phyloP scores from a whole-genome alignment of 2,797 vertebrate species.

The Schizopygopsis pylzovi region DNA sequence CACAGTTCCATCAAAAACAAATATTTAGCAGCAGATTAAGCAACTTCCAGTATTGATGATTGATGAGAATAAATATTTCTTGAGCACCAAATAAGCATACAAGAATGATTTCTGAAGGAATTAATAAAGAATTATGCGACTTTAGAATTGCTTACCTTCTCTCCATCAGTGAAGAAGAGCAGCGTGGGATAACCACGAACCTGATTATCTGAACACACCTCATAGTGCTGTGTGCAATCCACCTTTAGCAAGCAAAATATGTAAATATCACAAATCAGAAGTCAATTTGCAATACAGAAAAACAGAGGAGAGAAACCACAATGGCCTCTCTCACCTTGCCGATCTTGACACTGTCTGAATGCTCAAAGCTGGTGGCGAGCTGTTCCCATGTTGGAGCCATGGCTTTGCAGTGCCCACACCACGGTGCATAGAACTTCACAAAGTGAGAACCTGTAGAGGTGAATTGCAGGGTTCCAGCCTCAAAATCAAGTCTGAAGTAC shows the following conservation, averaged over 20 bases:
- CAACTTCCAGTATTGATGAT: no score
- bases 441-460: slow-evolving; percentile 86
- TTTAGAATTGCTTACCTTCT: slow-evolving; percentile 81
- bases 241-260: slow-evolving; percentile 76
- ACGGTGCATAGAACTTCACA: slow-evolving; percentile 96
- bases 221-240: slow-evolving; percentile 92
- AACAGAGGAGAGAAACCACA: no score
- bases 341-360: slow-evolving; percentile 88
- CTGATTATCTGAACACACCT: slow-evolving; percentile 89
- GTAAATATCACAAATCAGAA: not conserved
- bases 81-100: no score
- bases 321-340: slow-evolving; percentile 84
- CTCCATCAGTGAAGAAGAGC: slow-evolving; percentile 91
- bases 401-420: slow-evolving; percentile 99
- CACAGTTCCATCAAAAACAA: no score
- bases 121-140: no score
- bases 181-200: slow-evolving; percentile 96
- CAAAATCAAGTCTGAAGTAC: not conserved
- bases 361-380: slow-evolving; percentile 88
- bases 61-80: no score
- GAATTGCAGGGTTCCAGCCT: not conserved
- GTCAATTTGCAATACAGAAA: not conserved
- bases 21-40: no score
- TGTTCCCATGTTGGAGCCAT: slow-evolving; percentile 97
- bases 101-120: no score